phyloP scores from a whole-genome alignment of 2,797 vertebrate genomes.

The Cynopterus sphinx region DNA sequence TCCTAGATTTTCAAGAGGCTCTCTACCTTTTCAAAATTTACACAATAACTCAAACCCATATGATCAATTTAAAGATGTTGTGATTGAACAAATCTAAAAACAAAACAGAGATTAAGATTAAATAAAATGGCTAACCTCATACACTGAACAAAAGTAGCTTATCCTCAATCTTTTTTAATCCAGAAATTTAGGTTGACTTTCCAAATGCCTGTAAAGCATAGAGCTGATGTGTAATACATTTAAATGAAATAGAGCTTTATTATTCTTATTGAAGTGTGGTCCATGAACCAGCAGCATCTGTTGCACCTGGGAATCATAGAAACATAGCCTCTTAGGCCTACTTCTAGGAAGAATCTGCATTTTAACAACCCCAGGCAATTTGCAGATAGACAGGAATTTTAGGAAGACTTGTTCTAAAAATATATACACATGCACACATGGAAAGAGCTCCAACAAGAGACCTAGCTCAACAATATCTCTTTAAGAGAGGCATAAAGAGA shows the following conservation, averaged over 20 bases:
- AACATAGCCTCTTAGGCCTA: not conserved
- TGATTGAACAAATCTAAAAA: not conserved
- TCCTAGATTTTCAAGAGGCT: constrained; percentile 5
- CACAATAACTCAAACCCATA: not conserved
- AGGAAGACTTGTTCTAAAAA: not conserved
- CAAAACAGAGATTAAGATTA: not conserved
- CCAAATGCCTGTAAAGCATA: not conserved
- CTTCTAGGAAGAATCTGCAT: not conserved
- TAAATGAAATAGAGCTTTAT: not conserved
- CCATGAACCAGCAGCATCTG: not conserved
- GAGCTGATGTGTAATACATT: not conserved
- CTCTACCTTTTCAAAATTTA: constrained; percentile 22
- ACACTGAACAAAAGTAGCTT: not conserved
- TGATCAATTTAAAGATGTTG: not conserved
- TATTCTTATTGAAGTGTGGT: not conserved
- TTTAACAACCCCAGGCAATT: not conserved
- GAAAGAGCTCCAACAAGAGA: not conserved
- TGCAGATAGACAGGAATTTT: not conserved
- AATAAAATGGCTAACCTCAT: not conserved
- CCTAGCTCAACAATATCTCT: not conserved
- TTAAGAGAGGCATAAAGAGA: not conserved
- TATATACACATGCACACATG: not conserved
- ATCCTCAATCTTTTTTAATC: not conserved
- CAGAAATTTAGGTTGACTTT: not conserved
- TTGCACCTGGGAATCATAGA: not conserved